A percentile compares a stretch with the other conserved stretches of the same genome.
Evolutionary conservation across 1,140 invertebrate species (phyloP).

Genomic region (Branchinecta lindahli): DNA sequence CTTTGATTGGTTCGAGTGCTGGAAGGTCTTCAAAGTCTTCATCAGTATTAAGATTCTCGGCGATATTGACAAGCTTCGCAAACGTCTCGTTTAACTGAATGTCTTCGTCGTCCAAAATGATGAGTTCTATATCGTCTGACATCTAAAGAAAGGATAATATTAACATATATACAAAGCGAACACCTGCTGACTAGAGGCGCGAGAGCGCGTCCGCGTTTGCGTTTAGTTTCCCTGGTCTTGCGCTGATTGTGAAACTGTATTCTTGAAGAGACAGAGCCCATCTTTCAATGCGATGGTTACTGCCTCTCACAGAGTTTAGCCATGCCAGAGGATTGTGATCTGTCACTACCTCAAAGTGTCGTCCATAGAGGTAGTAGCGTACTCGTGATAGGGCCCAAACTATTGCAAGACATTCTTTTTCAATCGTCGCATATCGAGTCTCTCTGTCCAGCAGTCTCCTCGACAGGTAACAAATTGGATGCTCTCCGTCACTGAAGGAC

Average conservation of each 20-base stretch:
- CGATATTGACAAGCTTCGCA: background rate
- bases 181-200: background rate
- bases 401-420: slow-evolving; percentile 27
- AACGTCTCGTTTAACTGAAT: slow-evolving; percentile 7
- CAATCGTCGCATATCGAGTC: slow-evolving; percentile 26
- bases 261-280: slow-evolving; percentile 5
- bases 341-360: slow-evolving; percentile 24
- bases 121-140: background rate
- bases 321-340: slow-evolving; percentile 13
- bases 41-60: slow-evolving; percentile 12
- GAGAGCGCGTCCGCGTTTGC: background rate
- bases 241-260: background rate
- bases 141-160: slow-evolving; percentile 7
- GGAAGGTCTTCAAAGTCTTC: slow-evolving; percentile 10
- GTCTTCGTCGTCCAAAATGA: slow-evolving; percentile 5
- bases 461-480: too few species aligned
- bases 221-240: background rate
- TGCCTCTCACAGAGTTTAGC: slow-evolving; percentile 8
- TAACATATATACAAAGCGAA: slow-evolving; percentile 11
- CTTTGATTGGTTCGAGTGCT: background rate
- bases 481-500: slow-evolving; percentile 7
- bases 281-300: background rate
- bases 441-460: slow-evolving; percentile 14
- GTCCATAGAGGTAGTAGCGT: slow-evolving; percentile 24
- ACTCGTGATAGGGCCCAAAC: slow-evolving; percentile 27